Evolutionary conservation across 2,113 vertebrate genomes (phyloP).

Genomic region (zebrafish (Danio rerio)): GRCz12tu NC_133185.1:48542001-48542500

Average conservation of each 20-base stretch:
- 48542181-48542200: too few species aligned
- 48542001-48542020: too few species aligned
- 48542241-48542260: not conserved
- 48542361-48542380: slow-evolving; percentile 89
- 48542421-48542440: slow-evolving; percentile 85
- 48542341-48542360: slow-evolving; percentile 86
- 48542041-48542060: too few species aligned
- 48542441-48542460: slow-evolving; percentile 87
- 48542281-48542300: not conserved
- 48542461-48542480: slow-evolving; percentile 84
- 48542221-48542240: too few species aligned
- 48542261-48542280: not conserved
- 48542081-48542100: too few species aligned
- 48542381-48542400: slow-evolving; percentile 98
- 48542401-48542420: slow-evolving; percentile 91
- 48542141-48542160: too few species aligned
- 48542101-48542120: too few species aligned
- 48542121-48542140: too few species aligned
- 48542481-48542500: slow-evolving; percentile 89
- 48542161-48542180: too few species aligned
- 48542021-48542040: too few species aligned
- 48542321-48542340: slow-evolving; percentile 79
- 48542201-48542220: too few species aligned
- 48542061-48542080: too few species aligned
- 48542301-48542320: not conserved